A percentile compares a stretch with the other conserved stretches of the same genome.
Conservation (phyloP, 2,797 vertebrate genomes). For the Tiaroga cobitis region DNA sequence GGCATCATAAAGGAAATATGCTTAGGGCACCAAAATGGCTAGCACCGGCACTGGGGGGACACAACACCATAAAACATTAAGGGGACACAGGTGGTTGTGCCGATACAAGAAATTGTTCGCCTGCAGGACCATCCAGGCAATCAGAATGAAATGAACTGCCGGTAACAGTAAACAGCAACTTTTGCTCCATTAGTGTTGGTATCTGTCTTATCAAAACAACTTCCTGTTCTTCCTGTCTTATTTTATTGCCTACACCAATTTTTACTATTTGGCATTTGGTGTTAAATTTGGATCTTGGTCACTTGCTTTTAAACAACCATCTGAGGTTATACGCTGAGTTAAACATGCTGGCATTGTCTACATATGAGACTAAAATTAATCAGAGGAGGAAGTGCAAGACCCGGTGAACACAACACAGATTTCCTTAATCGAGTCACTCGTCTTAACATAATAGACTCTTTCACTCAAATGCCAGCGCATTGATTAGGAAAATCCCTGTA, state of each 20-base stretch:
- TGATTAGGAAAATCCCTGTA: conserved; percentile 43
- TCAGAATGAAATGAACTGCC: conserved; percentile 56
- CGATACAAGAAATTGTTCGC: conserved; percentile 71
- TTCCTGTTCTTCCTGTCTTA: neutral
- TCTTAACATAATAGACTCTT: conserved; percentile 42
- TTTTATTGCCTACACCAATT: neutral
- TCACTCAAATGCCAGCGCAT: conserved; percentile 51
- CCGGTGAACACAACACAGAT: neutral
- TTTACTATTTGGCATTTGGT: neutral
- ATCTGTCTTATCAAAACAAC: neutral
- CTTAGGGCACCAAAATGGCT: too few species aligned
- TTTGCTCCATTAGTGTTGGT: neutral
- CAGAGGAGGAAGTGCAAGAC: conserved; percentile 22
- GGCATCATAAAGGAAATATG: too few species aligned
- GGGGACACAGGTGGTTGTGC: conserved; percentile 67
- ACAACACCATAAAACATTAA: conserved; percentile 72
- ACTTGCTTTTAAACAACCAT: neutral
- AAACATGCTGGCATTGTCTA: conserved; percentile 10
- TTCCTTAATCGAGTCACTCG: conserved; percentile 48
- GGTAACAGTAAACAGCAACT: neutral
- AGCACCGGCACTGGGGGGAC: conserved; percentile 44
- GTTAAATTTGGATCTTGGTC: neutral
- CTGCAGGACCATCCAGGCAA: conserved; percentile 69
- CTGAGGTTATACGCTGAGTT: neutral
- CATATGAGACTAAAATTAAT: neutral